phyloP scores from a whole-genome alignment of 2,888 invertebrate genomes.

The Drosophila mayaguana region DNA sequence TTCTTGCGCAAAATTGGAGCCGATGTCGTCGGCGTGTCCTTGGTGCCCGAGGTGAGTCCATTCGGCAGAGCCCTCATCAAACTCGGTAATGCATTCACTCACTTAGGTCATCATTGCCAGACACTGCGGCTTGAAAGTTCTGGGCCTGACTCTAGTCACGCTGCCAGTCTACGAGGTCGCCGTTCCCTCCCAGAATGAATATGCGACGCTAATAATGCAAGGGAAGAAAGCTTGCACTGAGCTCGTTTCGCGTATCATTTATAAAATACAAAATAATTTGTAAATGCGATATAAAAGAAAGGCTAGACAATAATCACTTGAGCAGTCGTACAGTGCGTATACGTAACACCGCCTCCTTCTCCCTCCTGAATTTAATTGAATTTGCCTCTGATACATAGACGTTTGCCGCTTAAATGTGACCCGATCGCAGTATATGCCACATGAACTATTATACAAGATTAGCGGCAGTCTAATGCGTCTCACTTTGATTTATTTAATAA shows the following conservation, averaged over 20 bases:
- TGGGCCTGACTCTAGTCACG: conserved; percentile 96
- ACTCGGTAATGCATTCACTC: no score
- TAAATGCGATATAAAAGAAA: background rate
- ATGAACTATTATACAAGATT: background rate
- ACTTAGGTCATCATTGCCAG: conserved; percentile 90
- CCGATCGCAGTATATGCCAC: no score
- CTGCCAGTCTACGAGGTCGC: conserved; percentile 85
- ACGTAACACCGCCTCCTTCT: background rate
- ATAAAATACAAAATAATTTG: conserved; percentile 71
- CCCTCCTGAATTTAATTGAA: background rate
- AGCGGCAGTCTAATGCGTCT: background rate
- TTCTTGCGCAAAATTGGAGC: conserved; percentile 92
- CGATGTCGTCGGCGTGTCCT: conserved; percentile 93
- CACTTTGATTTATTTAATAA: background rate
- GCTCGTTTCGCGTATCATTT: conserved; percentile 88
- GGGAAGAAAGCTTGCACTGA: conserved; percentile 88
- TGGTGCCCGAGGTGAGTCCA: conserved; percentile 88
- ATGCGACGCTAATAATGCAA: conserved; percentile 54
- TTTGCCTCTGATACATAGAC: background rate
- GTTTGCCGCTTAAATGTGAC: background rate
- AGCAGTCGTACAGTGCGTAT: background rate
- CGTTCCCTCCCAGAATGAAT: conserved; percentile 86
- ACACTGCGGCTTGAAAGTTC: conserved; percentile 95
- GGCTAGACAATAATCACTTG: background rate
- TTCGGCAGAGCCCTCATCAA: background rate